Evolutionary conservation across 2,113 vertebrate genomes (phyloP), one percentile per base, ranked within the genome.

Genomic region (Chunga burmeisteri): DNA sequence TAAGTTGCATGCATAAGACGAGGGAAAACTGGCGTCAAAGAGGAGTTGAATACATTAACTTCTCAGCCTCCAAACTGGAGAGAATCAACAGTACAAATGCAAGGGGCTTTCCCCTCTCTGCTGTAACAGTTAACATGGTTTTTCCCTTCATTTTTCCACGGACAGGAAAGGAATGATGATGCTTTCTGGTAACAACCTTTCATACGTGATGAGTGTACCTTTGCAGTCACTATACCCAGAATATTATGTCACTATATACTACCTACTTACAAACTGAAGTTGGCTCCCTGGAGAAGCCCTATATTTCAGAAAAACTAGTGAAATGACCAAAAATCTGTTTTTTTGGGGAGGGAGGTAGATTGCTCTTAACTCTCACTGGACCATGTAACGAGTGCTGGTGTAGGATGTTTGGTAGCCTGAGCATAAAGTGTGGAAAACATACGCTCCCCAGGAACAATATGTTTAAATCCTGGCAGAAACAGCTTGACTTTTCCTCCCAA

Each of bases 11-110:
- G 86, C 96, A 96, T 88, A 96, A 83, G 15, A 9, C 11, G 22
- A 94, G 68, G 88, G 83, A 79, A 97, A 40, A 46, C 88, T 96
- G 92, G 55, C 10, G 13, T 86, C 96, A 96, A 91, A 81, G 80
- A n/a, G 46, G 85, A 94, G 74, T 71, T 47, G 96, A 94, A 97
- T 93, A 74, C 56, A 93, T 96, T 94, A 96, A 88, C 92, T 94
- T 93, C 73, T 78, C 89, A 93, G 66, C 73, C 84, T 92, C 77
- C 81, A 67, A 87, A 87, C 61, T 36, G 73, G 27, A 46, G 65
- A 47, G 10, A 85, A 77, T 49, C 87, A 40, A 20, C 7, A 30
- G 70, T 74, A 81, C 32, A 32, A 85, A 88, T 1, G 16, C 0
- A 5, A 81, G 62, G 2, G 42, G 77, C 58, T 78, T 59, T 61